Base-by-base conservation (phyloP, 2,113 vertebrate species). In the Galbula dea region DNA sequence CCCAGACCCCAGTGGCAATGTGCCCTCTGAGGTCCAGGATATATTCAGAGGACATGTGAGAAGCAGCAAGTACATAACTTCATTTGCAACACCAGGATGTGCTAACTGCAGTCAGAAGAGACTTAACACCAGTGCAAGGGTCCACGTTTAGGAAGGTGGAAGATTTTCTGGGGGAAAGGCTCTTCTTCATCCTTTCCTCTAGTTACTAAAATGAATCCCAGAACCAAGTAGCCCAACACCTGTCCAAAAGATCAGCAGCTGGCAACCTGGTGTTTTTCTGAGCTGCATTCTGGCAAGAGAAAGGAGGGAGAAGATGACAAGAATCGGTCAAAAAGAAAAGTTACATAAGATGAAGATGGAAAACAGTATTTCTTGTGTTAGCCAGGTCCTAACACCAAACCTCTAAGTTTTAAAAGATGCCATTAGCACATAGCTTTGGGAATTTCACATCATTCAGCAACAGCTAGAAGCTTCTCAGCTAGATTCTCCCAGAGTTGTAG, bases 81-180 rank as follows among this genome's bases (percentile, higher is more conserved):
- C 15, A 8, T 43, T 30, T 63, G 23, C 54, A 57, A 15, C 55
- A 15, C 32, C 2, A 18, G 22, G 52, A 49, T 20, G 37, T 22
- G 30, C 20, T 43, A 37, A n/a, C 16, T 15, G 51, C 30, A 39
- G 24, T 20, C 2, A 2, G 18, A 41, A 29, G 34, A 46, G 34
- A 19, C 62, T 7, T 24, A 85, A 3, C 20, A 27, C 20, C 41
- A 30, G 12, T 10, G 15, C 12, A 26, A 16, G 23, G 27, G 24
- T 22, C 30, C 30, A 13, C 4, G 0, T 13, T 54, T 0, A 1
- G 49, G 45, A 72, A 52, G 48, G 26, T 1, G 7, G 13, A 36
- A 24, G 6, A 41, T 34, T 3, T n/a, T 15, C 9, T 34, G 7
- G 8, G 36, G 10, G 9, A n/a, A 62, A 69, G 12, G 45, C 12